Base-by-base conservation (phyloP, 2,888 invertebrate genomes). In the Clunio marinus region DNA sequence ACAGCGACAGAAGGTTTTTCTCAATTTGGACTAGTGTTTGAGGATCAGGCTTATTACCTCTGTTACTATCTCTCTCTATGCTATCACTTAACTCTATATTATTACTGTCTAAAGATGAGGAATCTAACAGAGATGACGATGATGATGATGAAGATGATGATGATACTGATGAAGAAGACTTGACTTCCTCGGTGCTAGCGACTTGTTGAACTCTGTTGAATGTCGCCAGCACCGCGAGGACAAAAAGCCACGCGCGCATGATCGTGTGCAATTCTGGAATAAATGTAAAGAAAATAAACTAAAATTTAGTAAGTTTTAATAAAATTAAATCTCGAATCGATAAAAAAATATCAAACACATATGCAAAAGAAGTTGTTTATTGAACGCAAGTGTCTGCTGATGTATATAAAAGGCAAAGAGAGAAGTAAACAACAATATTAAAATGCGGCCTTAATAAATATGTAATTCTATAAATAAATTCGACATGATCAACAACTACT, bases 161-260 rank as follows among this genome's bases (percentile, higher is more conserved):
- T 71, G 75, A 73, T 72, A 75, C 75, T 73, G 75, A 76, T 73
- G 68, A 68, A 68, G 76, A 69, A 59, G 69, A 70, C 69, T 28
- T 20, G 28, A 62, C 57, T 75, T 77, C 78, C 76, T 78, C 78
- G 75, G 78, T 78, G 80, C 80, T 77, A 78, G 79, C 79, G 66
- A 68, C 68, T 15, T 27, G 58, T 77, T 77, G 78, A 75, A 76
- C 76, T 74, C 76, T 74, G 76, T 76, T 76, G 74, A 77, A 77
- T 77, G 80, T 79, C 79, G 79, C 79, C 79, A 79, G 79, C 80
- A 79, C 79, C 78, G 75, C 76, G 76, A 79, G 76, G 77, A 79
- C 75, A 77, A 78, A 74, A 75, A 78, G 76, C 78, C 79, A 79
- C 77, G 77, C 78, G 78, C 78, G 80, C 79, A 79, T 79, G 77